Evolutionary conservation across 2,888 invertebrate genomes (phyloP).

Genomic region (Serripes groenlandicus): DNA sequence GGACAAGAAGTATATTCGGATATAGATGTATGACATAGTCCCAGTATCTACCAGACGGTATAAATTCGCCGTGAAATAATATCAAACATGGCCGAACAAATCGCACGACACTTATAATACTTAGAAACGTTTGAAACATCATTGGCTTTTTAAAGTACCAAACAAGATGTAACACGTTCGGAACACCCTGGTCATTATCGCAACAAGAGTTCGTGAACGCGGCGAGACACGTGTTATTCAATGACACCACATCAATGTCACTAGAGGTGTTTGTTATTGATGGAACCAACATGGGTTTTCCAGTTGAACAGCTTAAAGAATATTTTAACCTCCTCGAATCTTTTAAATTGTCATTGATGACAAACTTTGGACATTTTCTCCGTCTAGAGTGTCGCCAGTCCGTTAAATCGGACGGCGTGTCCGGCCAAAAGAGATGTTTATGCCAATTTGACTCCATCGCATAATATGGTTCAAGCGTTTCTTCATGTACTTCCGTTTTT

Average conservation of each 20-base stretch:
- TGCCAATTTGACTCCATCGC: not conserved
- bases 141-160: slow-evolving; percentile 50
- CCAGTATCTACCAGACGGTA: slow-evolving; percentile 72
- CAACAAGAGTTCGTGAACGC: slow-evolving; percentile 43
- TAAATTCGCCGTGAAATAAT: slow-evolving; percentile 64
- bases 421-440: slow-evolving; percentile 7
- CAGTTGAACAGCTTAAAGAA: not conserved
- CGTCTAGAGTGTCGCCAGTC: slow-evolving; percentile 8
- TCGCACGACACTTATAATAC: slow-evolving; percentile 57
- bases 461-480: not conserved
- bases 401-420: not conserved
- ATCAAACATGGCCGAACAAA: slow-evolving; percentile 71
- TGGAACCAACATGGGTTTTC: not conserved
- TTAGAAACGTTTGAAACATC: slow-evolving; percentile 49
- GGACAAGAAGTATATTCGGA: slow-evolving; percentile 68
- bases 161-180: slow-evolving; percentile 60
- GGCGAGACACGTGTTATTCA: slow-evolving; percentile 40
- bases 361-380: slow-evolving; percentile 3
- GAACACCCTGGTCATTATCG: slow-evolving; percentile 40
- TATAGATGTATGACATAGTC: slow-evolving; percentile 65
- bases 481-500: not conserved
- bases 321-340: not conserved
- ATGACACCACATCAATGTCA: slow-evolving; percentile 18
- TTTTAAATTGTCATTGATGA: not conserved
- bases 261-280: not conserved